Evolutionary conservation across 2,113 vertebrate genomes (phyloP).

Genomic region (Myrmophylax atrothorax): DNA sequence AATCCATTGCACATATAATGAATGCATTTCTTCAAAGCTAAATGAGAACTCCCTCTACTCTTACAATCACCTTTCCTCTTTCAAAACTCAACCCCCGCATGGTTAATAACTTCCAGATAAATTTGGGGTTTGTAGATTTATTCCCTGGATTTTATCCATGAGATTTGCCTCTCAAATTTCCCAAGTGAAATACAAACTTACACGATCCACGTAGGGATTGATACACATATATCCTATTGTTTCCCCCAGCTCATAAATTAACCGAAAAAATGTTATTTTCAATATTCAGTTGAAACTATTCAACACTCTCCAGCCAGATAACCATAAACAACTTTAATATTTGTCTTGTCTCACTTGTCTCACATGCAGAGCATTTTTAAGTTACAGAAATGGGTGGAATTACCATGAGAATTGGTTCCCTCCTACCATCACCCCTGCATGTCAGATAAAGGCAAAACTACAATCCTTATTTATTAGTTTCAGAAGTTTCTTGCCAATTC

Average conservation of each 20-base stretch:
- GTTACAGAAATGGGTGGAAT: constrained; percentile 23
- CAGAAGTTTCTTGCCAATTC: constrained; percentile 14
- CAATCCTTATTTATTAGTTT: background rate
- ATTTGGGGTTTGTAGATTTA: constrained; percentile 20
- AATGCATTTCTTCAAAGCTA: background rate
- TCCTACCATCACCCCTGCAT: background rate
- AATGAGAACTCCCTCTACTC: background rate
- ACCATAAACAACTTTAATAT: background rate
- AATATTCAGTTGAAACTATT: background rate
- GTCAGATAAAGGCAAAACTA: constrained; percentile 35
- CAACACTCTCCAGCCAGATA: background rate
- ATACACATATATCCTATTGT: constrained; percentile 30
- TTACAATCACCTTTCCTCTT: background rate
- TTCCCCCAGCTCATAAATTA: background rate
- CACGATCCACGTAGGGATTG: background rate
- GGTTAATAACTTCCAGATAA: constrained; percentile 18
- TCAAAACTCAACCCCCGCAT: background rate
- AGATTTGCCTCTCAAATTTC: constrained; percentile 43
- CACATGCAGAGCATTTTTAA: constrained; percentile 4
- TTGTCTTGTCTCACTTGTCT: background rate
- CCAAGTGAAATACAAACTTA: background rate
- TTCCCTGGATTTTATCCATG: constrained; percentile 29
- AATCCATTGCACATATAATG: background rate
- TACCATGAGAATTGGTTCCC: constrained; percentile 5
- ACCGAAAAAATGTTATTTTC: constrained; percentile 21